These are phyloP conservation scores for Argyresthia albistria DNA, from an alignment of 2,888 invertebrate species.

Conservation along the genomic window DNA sequence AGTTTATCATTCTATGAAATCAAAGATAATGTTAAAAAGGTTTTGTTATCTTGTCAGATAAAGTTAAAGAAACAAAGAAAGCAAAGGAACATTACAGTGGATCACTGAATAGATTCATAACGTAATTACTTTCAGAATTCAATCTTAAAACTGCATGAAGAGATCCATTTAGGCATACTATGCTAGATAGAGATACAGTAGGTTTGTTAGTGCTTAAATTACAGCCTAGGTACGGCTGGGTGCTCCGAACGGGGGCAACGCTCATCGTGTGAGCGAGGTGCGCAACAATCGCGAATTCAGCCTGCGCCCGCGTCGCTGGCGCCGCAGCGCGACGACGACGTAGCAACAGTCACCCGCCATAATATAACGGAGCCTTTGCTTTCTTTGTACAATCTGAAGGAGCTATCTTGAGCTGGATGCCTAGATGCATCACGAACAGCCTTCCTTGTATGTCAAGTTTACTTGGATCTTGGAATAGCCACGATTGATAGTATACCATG, in stretches of 20 bases:
- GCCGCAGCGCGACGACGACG: not conserved
- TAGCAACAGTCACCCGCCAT: constrained; percentile 45
- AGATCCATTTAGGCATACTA: too few species aligned
- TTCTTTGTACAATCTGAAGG: not conserved
- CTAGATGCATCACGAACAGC: not conserved
- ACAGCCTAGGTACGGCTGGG: not conserved
- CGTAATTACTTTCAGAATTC: too few species aligned
- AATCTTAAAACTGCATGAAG: too few species aligned
- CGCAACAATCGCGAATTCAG: constrained; percentile 63
- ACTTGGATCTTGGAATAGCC: too few species aligned
- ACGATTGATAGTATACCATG: too few species aligned
- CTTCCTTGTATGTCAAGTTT: not conserved
- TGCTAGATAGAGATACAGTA: too few species aligned
- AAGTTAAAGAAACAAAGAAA: too few species aligned
- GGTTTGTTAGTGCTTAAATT: not conserved
- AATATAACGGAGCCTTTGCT: constrained; percentile 15
- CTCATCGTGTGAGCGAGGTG: constrained; percentile 66
- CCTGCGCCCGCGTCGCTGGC: constrained; percentile 17
- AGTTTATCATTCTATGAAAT: too few species aligned
- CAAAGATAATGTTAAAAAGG: too few species aligned
- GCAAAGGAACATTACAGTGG: too few species aligned
- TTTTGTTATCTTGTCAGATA: too few species aligned
- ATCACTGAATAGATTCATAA: too few species aligned
- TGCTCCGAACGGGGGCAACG: constrained; percentile 47
- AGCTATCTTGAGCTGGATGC: not conserved